Evolutionary conservation across 1,140 invertebrate species (phyloP).

Genomic region (Battus philenor): DNA sequence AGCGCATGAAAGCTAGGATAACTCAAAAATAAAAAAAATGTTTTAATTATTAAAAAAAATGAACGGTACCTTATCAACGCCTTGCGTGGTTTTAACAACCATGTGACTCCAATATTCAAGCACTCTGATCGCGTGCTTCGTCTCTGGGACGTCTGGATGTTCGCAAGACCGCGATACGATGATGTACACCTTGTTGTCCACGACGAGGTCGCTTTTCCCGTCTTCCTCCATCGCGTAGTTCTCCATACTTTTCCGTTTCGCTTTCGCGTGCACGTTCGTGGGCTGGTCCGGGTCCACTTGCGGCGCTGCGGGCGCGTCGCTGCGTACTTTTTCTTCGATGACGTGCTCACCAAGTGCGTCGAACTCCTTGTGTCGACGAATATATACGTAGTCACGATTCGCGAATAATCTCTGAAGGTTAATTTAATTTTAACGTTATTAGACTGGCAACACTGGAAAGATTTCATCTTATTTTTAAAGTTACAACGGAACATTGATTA

Average conservation of each 20-base stretch:
- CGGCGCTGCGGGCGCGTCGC: slow-evolving; percentile 1
- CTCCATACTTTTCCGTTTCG: slow-evolving; percentile 41
- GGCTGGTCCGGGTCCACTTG: slow-evolving; percentile 6
- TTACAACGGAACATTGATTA: no score
- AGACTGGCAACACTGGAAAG: no score
- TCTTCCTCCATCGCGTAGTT: slow-evolving; percentile 17
- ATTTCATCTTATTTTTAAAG: no score
- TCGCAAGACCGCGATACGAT: slow-evolving; percentile 80
- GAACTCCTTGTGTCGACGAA: slow-evolving; percentile 79
- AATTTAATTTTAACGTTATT: no score
- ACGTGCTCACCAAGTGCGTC: slow-evolving; percentile 34
- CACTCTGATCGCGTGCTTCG: slow-evolving; percentile 80
- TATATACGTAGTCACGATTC: slow-evolving; percentile 92
- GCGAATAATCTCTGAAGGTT: slow-evolving; percentile 85
- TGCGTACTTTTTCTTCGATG: neutral
- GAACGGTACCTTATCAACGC: slow-evolving; percentile 77
- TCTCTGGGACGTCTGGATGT: slow-evolving; percentile 78
- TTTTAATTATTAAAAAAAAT: no score
- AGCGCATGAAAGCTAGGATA: no score
- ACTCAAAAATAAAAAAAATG: no score
- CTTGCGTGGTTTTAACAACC: slow-evolving; percentile 84
- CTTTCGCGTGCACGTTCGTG: slow-evolving; percentile 39
- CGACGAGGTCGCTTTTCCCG: slow-evolving; percentile 24
- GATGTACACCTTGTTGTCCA: slow-evolving; percentile 50
- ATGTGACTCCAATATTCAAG: slow-evolving; percentile 91